Conservation (phyloP, 1,140 invertebrate species). For the Tyrophagus putrescentiae region DNA sequence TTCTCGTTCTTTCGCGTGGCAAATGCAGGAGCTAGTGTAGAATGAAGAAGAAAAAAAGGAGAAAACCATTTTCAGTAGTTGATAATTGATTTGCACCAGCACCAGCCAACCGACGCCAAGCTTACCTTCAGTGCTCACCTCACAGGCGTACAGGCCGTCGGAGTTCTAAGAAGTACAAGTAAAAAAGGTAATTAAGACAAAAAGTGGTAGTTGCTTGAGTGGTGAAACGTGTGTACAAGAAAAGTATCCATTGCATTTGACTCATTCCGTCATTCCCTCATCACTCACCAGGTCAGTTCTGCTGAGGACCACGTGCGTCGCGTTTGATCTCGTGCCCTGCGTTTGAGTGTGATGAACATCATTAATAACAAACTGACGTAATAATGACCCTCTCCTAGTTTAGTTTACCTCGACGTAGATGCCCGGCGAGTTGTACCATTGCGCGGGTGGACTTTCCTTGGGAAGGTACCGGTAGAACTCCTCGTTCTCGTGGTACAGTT, state of each 20-base stretch:
- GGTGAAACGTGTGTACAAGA: neutral
- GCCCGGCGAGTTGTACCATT: slow-evolving; percentile 27
- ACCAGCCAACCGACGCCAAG: too few species aligned
- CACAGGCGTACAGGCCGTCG: slow-evolving; percentile 14
- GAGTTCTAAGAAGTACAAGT: slow-evolving; percentile 9
- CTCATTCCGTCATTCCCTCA: too few species aligned
- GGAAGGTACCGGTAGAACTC: slow-evolving; percentile 30
- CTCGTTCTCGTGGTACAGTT: slow-evolving; percentile 30
- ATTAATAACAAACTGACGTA: neutral
- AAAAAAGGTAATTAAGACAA: neutral
- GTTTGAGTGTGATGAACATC: too few species aligned
- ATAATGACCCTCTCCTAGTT: too few species aligned
- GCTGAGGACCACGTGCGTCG: slow-evolving; percentile 27
- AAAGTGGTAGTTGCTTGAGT: neutral
- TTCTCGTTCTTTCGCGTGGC: slow-evolving; percentile 28
- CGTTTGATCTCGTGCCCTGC: slow-evolving; percentile 25
- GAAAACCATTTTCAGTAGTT: neutral
- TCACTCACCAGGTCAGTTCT: slow-evolving; percentile 23
- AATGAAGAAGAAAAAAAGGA: neutral
- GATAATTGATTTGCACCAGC: too few species aligned
- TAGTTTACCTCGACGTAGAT: slow-evolving; percentile 32
- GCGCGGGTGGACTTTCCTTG: slow-evolving; percentile 24
- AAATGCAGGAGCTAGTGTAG: slow-evolving; percentile 22
- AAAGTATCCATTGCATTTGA: too few species aligned
- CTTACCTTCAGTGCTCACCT: slow-evolving; percentile 22